A percentile compares a stretch with the other conserved stretches of the same genome.
Conservation (phyloP, 2,888 invertebrate species). For the Caenorhabditis sp. region DNA sequence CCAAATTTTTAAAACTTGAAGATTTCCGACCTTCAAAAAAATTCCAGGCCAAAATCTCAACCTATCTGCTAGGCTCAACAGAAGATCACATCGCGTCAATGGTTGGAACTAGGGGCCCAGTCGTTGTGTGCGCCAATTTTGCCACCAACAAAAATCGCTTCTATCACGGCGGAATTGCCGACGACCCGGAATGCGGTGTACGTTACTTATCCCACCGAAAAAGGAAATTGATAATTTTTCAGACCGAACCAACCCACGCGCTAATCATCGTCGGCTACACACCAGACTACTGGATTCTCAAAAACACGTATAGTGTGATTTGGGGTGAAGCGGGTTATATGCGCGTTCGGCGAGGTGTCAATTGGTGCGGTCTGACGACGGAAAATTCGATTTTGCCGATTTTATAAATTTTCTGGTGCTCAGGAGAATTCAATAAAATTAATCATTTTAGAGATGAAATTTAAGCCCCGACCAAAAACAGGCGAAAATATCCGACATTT, state of each 20-base stretch:
- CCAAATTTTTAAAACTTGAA: too few relatives aligned
- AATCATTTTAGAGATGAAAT: not conserved
- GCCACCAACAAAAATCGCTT: slow-evolving; percentile 28
- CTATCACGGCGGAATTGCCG: slow-evolving; percentile 25
- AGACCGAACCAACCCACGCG: slow-evolving; percentile 33
- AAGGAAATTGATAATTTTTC: slow-evolving; percentile 1
- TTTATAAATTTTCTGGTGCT: slow-evolving; percentile 5
- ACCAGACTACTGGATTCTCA: slow-evolving; percentile 30
- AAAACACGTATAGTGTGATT: slow-evolving; percentile 26
- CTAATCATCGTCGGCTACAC: slow-evolving; percentile 25
- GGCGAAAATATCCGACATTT: too few relatives aligned
- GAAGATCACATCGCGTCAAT: slow-evolving; percentile 24
- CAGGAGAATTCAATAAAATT: not conserved
- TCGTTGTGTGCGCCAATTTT: slow-evolving; percentile 30
- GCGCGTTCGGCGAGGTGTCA: slow-evolving; percentile 27
- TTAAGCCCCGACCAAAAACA: too few relatives aligned
- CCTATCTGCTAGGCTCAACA: slow-evolving; percentile 2
- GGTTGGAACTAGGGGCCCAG: slow-evolving; percentile 12
- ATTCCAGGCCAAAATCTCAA: slow-evolving; percentile 10
- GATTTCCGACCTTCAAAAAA: not conserved
- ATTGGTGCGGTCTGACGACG: slow-evolving; percentile 31
- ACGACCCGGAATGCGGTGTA: slow-evolving; percentile 25
- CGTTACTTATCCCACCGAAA: not conserved
- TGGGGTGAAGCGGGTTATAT: slow-evolving; percentile 33
- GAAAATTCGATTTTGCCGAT: slow-evolving; percentile 26